phyloP scores from a whole-genome alignment of 2,797 vertebrate species.

The Nannoperca obscura region DNA sequence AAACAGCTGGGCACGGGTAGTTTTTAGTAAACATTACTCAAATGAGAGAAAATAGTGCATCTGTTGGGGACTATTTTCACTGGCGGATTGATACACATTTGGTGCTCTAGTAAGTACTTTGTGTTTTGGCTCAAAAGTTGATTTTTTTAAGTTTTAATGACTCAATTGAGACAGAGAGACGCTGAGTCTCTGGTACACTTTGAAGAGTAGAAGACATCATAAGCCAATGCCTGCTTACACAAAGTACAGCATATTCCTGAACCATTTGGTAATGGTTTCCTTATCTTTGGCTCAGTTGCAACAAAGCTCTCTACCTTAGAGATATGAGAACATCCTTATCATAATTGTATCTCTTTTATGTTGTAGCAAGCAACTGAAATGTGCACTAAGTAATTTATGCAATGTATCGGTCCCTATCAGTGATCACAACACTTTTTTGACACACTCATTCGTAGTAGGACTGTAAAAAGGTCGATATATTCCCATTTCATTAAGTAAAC shows the following conservation, averaged over 20 bases:
- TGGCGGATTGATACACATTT: not conserved
- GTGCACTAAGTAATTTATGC: slow-evolving; percentile 7
- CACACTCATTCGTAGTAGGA: not conserved
- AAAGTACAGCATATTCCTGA: not conserved
- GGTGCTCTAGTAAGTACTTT: not conserved
- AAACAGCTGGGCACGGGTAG: not conserved
- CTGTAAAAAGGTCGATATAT: not conserved
- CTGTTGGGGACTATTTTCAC: not conserved
- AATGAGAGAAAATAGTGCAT: not conserved
- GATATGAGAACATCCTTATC: slow-evolving; percentile 38
- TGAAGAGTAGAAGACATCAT: slow-evolving; percentile 11
- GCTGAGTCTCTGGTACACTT: not conserved
- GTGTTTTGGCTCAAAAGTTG: not conserved
- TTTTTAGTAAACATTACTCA: not conserved
- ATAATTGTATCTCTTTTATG: slow-evolving; percentile 33
- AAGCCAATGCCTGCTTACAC: slow-evolving; percentile 1
- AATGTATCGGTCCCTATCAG: not conserved
- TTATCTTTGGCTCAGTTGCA: slow-evolving; percentile 52
- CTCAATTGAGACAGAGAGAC: slow-evolving; percentile 1
- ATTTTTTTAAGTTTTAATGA: not conserved
- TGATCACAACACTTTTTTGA: slow-evolving; percentile 1
- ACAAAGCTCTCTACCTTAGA: slow-evolving; percentile 37
- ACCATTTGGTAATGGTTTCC: slow-evolving; percentile 35
- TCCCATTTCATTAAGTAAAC: slow-evolving; percentile 1
- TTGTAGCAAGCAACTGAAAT: slow-evolving; percentile 34